Base-by-base conservation (phyloP, 2,797 vertebrate genomes). In the Poliocrania exsul region DNA sequence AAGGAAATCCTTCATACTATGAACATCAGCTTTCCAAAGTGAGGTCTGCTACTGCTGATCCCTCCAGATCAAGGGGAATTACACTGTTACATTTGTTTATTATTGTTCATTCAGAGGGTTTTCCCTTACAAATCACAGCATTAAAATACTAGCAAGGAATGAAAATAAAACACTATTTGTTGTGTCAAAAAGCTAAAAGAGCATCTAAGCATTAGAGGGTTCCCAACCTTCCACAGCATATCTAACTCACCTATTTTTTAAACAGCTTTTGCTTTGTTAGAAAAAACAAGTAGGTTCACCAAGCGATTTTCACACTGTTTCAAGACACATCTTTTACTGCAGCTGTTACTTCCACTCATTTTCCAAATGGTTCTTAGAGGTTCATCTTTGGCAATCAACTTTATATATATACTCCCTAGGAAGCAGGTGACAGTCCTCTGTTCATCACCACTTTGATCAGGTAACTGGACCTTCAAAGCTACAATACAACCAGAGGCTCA, bases 401-500 rank as follows among this genome's bases (percentile, higher is more conserved):
- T 33, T 15, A 44, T 20, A 46, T 1, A 6, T 33, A 44, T 26
- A n/a, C n/a, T 92, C 29, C 18, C 35, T 28, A 33, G 44, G 64
- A 66, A 60, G 25, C 7, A 37, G 19, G 26, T 24, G 57, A 31
- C 0, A 77, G 37, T 14, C 35, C 51, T 54, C 7, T 0, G 33
- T 16, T 60, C 42, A 51, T 44, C 0, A 1, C 35, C 24, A 42
- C 29, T 64, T 93, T 12, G 42, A 20, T 37, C n/a, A 73, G 16
- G 38, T 42, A 73, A 80, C 1, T 10, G 12, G 85, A 35, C 42
- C 33, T 20, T 35, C 17, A n/a, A 80, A 87, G 16, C 20, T 60
- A 72, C 0, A 0, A 44, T 21, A 38, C 13, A 54, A 62, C 33
- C 4, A 2, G 29, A 44, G 9, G 21, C 16, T 57, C 50, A 38